Percentiles rank a stretch among this genome's conserved stretches.
phyloP scores from a whole-genome alignment of 1,140 invertebrate species.

The Mya arenaria region DNA sequence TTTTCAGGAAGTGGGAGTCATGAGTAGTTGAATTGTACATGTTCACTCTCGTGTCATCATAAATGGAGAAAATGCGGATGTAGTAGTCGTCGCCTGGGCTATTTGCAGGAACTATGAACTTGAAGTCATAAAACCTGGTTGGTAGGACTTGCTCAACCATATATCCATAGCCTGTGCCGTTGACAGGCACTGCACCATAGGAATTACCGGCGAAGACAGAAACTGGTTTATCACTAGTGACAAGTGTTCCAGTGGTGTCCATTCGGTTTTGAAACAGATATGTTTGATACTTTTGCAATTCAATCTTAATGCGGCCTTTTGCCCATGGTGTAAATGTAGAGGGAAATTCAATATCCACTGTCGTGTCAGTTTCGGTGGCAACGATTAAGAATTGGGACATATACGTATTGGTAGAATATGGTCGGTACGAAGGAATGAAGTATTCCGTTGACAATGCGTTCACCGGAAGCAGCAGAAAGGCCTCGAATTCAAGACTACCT shows the following conservation, averaged over 20 bases:
- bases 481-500: conserved; percentile 8
- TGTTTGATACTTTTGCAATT: conserved; percentile 23
- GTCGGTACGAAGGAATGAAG: background rate
- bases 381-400: conserved; percentile 7
- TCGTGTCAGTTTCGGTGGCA: background rate
- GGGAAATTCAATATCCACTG: background rate
- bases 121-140: background rate
- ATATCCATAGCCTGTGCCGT: background rate
- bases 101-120: background rate
- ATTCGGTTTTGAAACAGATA: background rate
- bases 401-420: background rate
- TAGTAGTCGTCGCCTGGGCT: background rate
- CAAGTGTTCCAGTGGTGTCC: background rate
- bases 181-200: background rate
- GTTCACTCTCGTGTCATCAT: background rate
- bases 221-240: conserved; percentile 22
- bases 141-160: conserved; percentile 16
- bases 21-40: background rate
- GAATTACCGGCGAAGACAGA: background rate
- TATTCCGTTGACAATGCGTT: conserved; percentile 4
- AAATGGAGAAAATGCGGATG: background rate
- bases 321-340: background rate
- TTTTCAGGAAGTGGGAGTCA: background rate
- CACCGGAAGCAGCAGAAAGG: background rate
- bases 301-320: background rate